Evolutionary conservation across 2,797 vertebrate species (phyloP), one percentile per base, ranked within the genome.

Genomic region (Macroramphosus scolopax): DNA sequence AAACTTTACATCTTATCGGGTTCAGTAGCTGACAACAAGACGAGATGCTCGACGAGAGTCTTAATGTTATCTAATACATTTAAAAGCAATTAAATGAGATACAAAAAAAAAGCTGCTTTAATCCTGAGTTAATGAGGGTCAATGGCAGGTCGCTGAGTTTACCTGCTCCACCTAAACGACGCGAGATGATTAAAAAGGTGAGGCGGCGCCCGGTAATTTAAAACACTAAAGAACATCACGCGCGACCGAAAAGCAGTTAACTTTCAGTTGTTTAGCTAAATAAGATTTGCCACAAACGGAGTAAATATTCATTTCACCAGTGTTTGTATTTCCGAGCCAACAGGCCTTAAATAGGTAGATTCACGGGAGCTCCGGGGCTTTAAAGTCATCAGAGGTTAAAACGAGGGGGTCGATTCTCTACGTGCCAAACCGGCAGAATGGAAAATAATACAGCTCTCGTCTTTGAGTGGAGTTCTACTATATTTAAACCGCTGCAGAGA

Each of bases 261-360:
- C 64, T 75, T 74, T 55, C 44, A 50, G 37, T 39, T 57, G 4
- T 59, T 42, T 36, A 8, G 16, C 54, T 61, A 26, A 62, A 47
- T 31, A 44, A 54, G 55, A 68, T n/a, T n/a, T n/a, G 43, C 35
- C 48, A 26, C 33, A 57, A 18, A 40, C 40, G 22, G 37, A 40
- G 70, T 80, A 70, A 77, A 81, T 78, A 78, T 69, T 73, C 43
- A 74, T 77, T 76, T 77, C 48, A 36, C 41, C 16, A 47, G 8
- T 77, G 64, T 73, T 77, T 71, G 49, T 68, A 46, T 58, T 77
- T 68, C 45, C 12, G 36, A 35, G 72, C 58, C 51, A 6, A n/a
- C 28, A 58, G 58, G 60, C 39, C 41, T 59, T 68, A 77, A 78
- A 77, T 73, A 60, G 64, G 58, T 48, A 59, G 61, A 79, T 52